phyloP scores from a whole-genome alignment of 1,140 invertebrate species.

The Zaprionus capensis region DNA sequence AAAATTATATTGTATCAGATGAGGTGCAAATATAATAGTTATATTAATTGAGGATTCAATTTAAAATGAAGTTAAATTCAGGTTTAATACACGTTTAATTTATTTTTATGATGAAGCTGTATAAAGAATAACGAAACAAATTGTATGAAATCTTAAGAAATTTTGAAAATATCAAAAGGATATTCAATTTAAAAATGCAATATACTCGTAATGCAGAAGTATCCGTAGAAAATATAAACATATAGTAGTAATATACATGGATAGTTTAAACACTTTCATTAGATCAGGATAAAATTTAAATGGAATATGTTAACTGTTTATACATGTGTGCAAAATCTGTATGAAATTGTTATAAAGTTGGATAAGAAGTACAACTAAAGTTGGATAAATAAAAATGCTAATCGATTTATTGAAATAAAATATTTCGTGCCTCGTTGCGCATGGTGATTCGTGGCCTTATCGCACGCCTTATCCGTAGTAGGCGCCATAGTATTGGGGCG shows the following conservation, averaged over 20 bases:
- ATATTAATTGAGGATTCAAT: neutral
- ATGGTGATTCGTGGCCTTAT: neutral
- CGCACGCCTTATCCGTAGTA: constrained; percentile 49
- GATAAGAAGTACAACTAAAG: neutral
- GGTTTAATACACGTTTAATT: too few relatives aligned
- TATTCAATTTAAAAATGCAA: too few relatives aligned
- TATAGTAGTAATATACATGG: neutral
- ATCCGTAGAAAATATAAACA: neutral
- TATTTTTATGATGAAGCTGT: neutral
- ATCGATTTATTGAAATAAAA: constrained; percentile 7
- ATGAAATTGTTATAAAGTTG: neutral
- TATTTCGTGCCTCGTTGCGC: constrained; percentile 3
- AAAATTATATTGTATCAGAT: neutral
- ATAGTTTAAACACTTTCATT: neutral
- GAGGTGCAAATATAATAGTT: constrained; percentile 5
- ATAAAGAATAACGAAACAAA: neutral
- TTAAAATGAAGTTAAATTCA: neutral
- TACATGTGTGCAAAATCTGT: neutral
- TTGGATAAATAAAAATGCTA: constrained; percentile 1
- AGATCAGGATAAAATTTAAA: neutral
- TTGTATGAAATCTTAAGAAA: neutral
- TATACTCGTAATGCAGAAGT: neutral
- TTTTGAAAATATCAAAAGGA: too few relatives aligned
- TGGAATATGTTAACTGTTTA: neutral
- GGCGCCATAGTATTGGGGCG: constrained; percentile 57